Evolutionary conservation across 2,113 vertebrate species (phyloP).

Genomic region (Chamaea fasciata): DNA sequence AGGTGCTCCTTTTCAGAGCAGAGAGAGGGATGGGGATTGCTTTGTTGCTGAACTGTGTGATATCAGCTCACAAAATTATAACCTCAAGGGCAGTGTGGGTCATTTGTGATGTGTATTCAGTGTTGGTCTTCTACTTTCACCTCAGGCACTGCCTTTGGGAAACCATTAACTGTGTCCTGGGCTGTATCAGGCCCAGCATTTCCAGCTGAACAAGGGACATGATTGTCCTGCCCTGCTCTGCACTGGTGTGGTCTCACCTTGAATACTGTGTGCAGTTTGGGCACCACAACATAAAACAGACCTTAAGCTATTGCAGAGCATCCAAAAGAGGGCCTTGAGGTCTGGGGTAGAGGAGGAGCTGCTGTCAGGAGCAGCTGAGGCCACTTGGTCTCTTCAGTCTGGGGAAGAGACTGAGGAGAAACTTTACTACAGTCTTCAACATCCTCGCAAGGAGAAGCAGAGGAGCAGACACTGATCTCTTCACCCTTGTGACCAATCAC

Average conservation of each 20-base stretch:
- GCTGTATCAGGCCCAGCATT: neutral
- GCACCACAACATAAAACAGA: neutral
- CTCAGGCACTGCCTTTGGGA: neutral
- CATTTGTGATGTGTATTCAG: neutral
- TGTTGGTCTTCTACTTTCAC: neutral
- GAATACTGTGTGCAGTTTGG: neutral
- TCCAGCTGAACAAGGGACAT: neutral
- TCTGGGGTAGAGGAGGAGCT: neutral
- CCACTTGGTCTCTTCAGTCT: neutral
- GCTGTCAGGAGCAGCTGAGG: neutral
- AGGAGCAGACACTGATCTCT: neutral
- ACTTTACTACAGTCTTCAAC: neutral
- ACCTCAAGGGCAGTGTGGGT: neutral
- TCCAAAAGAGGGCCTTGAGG: neutral
- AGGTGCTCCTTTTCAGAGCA: neutral
- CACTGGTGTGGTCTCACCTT: neutral
- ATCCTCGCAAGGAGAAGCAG: neutral
- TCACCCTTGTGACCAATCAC: neutral
- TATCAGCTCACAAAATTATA: fast-evolving
- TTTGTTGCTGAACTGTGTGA: neutral
- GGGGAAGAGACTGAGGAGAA: neutral
- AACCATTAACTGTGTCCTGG: neutral
- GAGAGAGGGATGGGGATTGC: neutral
- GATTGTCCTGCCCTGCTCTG: neutral
- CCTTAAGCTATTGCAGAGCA: neutral